A percentile compares a stretch with the other conserved stretches of the same genome.
Conservation (phyloP, 2,113 vertebrate genomes). For the Corydoras sp. region DNA sequence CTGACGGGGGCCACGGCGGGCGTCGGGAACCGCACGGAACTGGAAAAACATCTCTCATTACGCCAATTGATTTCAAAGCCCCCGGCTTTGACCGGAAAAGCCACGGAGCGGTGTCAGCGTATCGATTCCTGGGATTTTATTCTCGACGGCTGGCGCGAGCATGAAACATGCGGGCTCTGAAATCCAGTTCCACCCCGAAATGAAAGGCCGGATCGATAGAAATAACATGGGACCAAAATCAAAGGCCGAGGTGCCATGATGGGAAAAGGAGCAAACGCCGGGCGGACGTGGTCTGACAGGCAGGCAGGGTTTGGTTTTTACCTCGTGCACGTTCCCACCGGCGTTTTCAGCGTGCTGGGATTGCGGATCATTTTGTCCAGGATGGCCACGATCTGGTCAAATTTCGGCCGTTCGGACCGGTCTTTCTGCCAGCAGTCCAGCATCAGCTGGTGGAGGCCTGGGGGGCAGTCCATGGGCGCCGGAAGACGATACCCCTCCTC, state of each 20-base stretch:
- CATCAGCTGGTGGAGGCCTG: constrained; percentile 96
- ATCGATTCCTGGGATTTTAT: constrained; percentile 61
- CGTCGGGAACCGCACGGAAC: constrained; percentile 54
- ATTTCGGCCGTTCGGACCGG: constrained; percentile 92
- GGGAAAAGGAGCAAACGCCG: not conserved
- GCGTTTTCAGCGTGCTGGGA: constrained; percentile 94
- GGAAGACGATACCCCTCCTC: constrained; percentile 98
- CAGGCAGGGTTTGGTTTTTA: constrained; percentile 51
- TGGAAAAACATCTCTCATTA: constrained; percentile 66
- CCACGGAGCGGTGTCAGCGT: constrained; percentile 54
- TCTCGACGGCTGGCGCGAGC: constrained; percentile 55
- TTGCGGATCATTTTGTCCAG: constrained; percentile 99
- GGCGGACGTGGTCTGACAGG: not conserved
- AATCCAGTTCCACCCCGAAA: constrained; percentile 41
- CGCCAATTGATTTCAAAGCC: constrained; percentile 67
- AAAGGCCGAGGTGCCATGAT: not conserved
- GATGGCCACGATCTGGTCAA: constrained; percentile 96
- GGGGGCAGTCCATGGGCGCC: constrained; percentile 96
- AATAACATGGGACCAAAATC: not conserved
- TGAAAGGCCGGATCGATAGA: constrained; percentile 14
- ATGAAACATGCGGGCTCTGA: constrained; percentile 46
- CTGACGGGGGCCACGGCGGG: constrained; percentile 57
- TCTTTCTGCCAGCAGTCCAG: constrained; percentile 99
- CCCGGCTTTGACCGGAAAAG: constrained; percentile 59
- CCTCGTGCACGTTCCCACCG: constrained; percentile 91